These are phyloP conservation scores for Labia minor DNA, from an alignment of 2,888 invertebrate species.

Conservation along the genomic window DNA sequence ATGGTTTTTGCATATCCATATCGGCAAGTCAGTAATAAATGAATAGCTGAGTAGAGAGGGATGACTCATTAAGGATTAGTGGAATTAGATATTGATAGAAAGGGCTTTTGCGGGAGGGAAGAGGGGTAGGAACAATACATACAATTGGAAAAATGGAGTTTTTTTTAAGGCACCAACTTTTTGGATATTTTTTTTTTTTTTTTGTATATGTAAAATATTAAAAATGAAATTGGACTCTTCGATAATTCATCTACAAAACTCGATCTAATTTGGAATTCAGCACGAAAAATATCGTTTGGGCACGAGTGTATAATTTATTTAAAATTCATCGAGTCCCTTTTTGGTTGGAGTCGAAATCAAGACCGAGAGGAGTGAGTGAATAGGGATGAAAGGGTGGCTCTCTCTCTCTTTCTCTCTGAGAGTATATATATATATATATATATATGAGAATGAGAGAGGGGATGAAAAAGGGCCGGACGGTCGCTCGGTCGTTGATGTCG, in stretches of 20 bases:
- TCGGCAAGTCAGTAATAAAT: slow-evolving; percentile 13
- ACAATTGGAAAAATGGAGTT: too few species aligned
- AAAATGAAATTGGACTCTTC: slow-evolving; percentile 13
- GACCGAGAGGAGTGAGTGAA: not conserved
- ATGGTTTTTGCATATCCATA: slow-evolving; percentile 13
- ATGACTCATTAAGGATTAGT: slow-evolving; percentile 5
- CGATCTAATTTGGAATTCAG: slow-evolving; percentile 13
- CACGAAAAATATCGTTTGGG: slow-evolving; percentile 13
- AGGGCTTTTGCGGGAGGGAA: not conserved
- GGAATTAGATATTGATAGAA: not conserved
- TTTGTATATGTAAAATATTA: slow-evolving; percentile 7
- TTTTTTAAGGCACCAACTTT: too few species aligned
- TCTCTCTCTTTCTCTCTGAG: too few species aligned
- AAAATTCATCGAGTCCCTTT: slow-evolving; percentile 13
- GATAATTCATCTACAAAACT: slow-evolving; percentile 13
- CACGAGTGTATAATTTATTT: slow-evolving; percentile 13
- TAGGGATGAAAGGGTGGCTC: not conserved
- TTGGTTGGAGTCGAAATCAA: slow-evolving; percentile 1
- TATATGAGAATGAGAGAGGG: too few species aligned
- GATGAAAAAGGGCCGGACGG: not conserved
- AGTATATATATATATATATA: too few species aligned
- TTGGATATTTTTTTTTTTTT: too few species aligned
- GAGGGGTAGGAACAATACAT: not conserved
- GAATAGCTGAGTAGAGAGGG: slow-evolving; percentile 3
- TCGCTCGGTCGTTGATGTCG: not conserved